These are phyloP conservation scores for Prorops nasuta DNA, from an alignment of 1,140 invertebrate species.

Conservation along the genomic window DNA sequence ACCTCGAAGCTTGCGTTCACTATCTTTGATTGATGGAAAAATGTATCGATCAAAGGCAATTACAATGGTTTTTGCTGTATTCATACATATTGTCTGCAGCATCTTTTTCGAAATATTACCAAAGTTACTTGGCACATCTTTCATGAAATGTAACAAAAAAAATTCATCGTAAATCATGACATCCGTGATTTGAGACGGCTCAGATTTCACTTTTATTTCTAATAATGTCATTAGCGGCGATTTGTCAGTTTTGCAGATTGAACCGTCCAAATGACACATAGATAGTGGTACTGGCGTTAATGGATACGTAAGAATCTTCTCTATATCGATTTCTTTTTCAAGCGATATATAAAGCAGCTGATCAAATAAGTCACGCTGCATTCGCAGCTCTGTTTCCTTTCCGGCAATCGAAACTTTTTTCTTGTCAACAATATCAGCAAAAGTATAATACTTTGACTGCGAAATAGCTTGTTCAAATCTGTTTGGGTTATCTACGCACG, in stretches of 20 bases:
- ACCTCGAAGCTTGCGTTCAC: neutral
- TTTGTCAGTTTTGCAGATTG: slow-evolving; percentile 35
- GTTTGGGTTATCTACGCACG: slow-evolving; percentile 9
- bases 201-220: slow-evolving; percentile 21
- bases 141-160: neutral
- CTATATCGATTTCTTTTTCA: slow-evolving; percentile 22
- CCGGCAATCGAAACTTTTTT: slow-evolving; percentile 11
- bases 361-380: slow-evolving; percentile 34
- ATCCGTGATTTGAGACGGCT: too few relatives aligned
- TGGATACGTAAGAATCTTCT: slow-evolving; percentile 18
- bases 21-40: neutral
- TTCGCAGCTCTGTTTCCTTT: slow-evolving; percentile 15
- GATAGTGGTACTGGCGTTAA: slow-evolving; percentile 30
- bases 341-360: slow-evolving; percentile 24
- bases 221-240: slow-evolving; percentile 25
- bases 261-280: slow-evolving; percentile 37
- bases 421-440: slow-evolving; percentile 5
- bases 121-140: neutral
- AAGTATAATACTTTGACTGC: too few relatives aligned
- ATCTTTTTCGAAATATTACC: neutral
- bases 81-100: neutral
- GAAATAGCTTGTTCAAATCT: too few relatives aligned
- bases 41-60: neutral
- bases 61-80: neutral
- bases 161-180: neutral